phyloP scores from a whole-genome alignment of 2,888 invertebrate genomes.

The Ennomos erosarius region DNA sequence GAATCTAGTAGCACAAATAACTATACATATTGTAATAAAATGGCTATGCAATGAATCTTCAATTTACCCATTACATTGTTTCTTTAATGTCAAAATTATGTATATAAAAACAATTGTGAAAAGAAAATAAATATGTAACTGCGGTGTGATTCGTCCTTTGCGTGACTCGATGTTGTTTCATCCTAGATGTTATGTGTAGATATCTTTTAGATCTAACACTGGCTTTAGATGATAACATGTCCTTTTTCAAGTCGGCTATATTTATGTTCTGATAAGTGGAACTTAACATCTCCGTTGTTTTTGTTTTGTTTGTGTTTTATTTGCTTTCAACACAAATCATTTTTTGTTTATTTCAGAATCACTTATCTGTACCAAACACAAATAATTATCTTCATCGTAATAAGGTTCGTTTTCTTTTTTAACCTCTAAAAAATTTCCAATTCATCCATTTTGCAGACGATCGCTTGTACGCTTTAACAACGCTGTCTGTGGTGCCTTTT shows the following conservation, averaged over 20 bases:
- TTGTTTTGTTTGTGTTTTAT: conserved; percentile 82
- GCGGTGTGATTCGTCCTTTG: no score
- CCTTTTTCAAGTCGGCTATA: conserved; percentile 38
- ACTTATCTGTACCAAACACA: conserved; percentile 94
- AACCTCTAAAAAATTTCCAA: conserved; percentile 70
- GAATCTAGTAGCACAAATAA: not conserved
- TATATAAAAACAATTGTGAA: no score
- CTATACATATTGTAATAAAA: no score
- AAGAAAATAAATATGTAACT: no score
- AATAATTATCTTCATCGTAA: conserved; percentile 92
- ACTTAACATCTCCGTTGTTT: conserved; percentile 69
- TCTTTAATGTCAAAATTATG: no score
- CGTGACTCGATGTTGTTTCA: not conserved
- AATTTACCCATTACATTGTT: no score
- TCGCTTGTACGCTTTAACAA: conserved; percentile 69
- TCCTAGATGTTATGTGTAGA: conserved; percentile 26
- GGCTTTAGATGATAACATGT: conserved; percentile 47
- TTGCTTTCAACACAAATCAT: conserved; percentile 84
- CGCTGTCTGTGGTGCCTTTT: conserved; percentile 43
- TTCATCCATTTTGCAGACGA: conserved; percentile 59
- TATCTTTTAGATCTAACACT: conserved; percentile 45
- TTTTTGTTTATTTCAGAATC: conserved; percentile 92
- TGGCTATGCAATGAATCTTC: no score
- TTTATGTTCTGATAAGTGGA: conserved; percentile 27
- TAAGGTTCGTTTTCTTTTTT: conserved; percentile 88